Evolutionary conservation across 2,888 invertebrate species (phyloP).

Genomic region (Tipula helvola): DNA sequence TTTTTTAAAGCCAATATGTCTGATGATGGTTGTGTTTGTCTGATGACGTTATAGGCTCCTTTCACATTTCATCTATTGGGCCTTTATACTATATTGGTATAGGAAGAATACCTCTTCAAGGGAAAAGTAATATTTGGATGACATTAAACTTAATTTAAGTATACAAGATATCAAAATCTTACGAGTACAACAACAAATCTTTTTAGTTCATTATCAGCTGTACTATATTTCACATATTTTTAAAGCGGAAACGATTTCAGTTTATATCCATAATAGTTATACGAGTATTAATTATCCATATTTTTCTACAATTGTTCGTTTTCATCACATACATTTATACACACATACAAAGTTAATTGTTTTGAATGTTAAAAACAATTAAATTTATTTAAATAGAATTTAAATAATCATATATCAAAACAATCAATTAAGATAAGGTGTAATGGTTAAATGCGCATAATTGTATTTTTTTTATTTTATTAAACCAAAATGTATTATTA

Average conservation of each 20-base stretch:
- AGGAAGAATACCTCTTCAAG: too few species aligned
- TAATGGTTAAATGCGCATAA: background rate
- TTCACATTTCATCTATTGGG: too few species aligned
- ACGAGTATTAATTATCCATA: background rate
- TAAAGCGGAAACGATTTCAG: background rate
- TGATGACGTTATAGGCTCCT: too few species aligned
- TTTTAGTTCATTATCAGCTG: background rate
- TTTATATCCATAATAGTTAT: background rate
- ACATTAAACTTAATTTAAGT: too few species aligned
- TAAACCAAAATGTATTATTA: background rate
- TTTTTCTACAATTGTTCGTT: background rate
- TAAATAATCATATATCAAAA: background rate
- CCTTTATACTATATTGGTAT: too few species aligned
- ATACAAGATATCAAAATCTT: too few species aligned
- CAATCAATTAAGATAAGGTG: background rate
- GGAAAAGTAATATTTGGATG: too few species aligned
- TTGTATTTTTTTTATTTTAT: background rate
- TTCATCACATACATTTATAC: too few species aligned
- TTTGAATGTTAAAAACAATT: background rate
- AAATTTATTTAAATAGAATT: background rate
- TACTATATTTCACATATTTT: background rate
- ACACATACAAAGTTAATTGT: background rate
- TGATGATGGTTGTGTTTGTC: too few species aligned
- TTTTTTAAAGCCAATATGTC: too few species aligned
- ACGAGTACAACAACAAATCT: too few species aligned